Base-by-base conservation (phyloP, 2,888 invertebrate species). In the Troides helena region DNA sequence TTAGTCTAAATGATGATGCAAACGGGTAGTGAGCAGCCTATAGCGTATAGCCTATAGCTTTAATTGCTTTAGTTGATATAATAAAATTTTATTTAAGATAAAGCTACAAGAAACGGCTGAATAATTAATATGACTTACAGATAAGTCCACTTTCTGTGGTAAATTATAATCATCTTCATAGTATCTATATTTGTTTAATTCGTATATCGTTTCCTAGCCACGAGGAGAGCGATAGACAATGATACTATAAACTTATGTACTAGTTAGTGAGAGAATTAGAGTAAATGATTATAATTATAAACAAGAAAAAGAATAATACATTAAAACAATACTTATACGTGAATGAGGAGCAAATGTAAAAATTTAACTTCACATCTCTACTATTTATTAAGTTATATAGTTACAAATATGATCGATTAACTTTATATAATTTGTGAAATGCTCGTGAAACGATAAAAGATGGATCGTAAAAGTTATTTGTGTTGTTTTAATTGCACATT, bases 371-470 rank as follows among this genome's bases (percentile, higher is more conserved):
- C 14, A 53, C 14, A 6, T 53, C 5, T 10, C 3, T n/a, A 17
- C 8, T 36, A 50, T 39, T 36, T 60, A 10, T 39, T 39, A 39
- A 10, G 39, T 39, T 39, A 39, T 39, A 50, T 68, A 63, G 60
- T 64, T 39, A 50, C 36, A 21, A 59, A 59, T 63, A 60, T 53
- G 36, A 60, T 18, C 23, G n/a, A 57, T 58, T 58, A 39, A 64
- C 5, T 25, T 64, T 56, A 65, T 69, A 61, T 65, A 60, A 65
- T 65, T 69, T 57, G 56, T 56, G 57, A 69, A 65, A 62, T 21
- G 56, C 53, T 60, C 25, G 64, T 53, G 65, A 21, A 56, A 56
- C 18, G 17, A 10, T 61, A 30, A 65, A 69, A 69, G 53, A 57
- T 56, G 5, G 46, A 46, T 65, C 43, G 53, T 68, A 60, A 64